Base-by-base conservation (phyloP, 2,888 invertebrate genomes). In the Odontothrips loti region DNA sequence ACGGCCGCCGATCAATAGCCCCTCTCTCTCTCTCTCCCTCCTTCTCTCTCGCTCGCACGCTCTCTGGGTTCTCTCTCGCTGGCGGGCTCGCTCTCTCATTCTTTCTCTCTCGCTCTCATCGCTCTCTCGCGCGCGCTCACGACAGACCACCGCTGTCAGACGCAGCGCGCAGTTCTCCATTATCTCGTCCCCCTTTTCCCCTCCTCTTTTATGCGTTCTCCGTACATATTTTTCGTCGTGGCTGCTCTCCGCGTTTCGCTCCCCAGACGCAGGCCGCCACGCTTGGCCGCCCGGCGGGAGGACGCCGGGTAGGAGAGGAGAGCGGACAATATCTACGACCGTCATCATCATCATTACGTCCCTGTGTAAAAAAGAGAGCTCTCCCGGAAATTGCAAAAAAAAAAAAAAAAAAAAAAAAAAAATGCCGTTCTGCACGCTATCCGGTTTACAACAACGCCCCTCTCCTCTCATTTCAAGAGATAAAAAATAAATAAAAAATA, bases 141-240 rank as follows among this genome's bases (percentile, higher is more conserved):
- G 15, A 17, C 15, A 20, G 58, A 17, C 58, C 20, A 27, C 58
- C 58, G 27, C 68, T 75, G 68, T 75, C 68, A 75, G 68, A 75
- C 68, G 68, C 68, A 75, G 68, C 68, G 68, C 68, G 68, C 68
- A 75, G 68, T 75, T 75, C 68, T 75, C 68, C 68, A 75, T 75
- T 75, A 75, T 75, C 68, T 75, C 68, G 68, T 75, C 68, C 68
- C 27, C 68, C 58, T 58, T 75, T 68, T 75, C 27, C 68, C 27
- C 68, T 75, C 68, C 27, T 75, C 68, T 75, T 27, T 75, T 75
- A 27, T 75, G 23, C 68, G 68, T 75, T 75, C n/a, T 75, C 68
- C 68, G 68, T 75, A 75, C 68, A 75, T 75, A 75, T 75, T 75
- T 75, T 75, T 75, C 68, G 34, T 43, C 34, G 68, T 75, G 27